phyloP scores from a whole-genome alignment of 2,888 invertebrate genomes.

The Enchytraeus crypticus region DNA sequence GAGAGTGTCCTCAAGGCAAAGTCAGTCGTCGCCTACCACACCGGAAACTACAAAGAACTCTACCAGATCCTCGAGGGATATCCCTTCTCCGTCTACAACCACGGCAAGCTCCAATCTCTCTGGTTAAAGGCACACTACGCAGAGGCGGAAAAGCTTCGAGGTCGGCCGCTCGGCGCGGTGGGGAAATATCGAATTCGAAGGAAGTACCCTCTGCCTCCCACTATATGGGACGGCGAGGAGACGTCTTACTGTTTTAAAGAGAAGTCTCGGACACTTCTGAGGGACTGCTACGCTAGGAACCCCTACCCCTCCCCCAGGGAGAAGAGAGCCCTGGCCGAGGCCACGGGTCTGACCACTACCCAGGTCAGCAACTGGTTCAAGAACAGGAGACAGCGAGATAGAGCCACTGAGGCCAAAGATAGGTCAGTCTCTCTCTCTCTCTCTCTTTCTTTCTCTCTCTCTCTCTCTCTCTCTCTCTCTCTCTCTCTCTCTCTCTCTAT shows the following conservation, averaged over 20 bases:
- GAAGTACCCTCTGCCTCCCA: conserved; percentile 92
- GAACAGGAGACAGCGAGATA: conserved; percentile 74
- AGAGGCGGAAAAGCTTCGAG: conserved; percentile 88
- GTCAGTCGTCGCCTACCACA: conserved; percentile 91
- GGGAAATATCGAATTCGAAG: conserved; percentile 80
- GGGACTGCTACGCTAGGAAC: conserved; percentile 78
- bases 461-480: background rate
- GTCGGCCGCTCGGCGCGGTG: conserved; percentile 75
- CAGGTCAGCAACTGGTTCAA: conserved; percentile 92
- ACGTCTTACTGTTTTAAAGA: conserved; percentile 96
- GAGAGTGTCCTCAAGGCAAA: conserved; percentile 96
- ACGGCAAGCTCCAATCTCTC: conserved; percentile 75
- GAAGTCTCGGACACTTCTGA: conserved; percentile 63
- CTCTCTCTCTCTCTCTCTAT: background rate
- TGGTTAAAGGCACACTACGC: conserved; percentile 99
- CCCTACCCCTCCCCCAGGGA: conserved; percentile 94
- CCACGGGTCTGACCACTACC: conserved; percentile 82
- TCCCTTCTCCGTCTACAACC: conserved; percentile 74
- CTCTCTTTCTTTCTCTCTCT: background rate
- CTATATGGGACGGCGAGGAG: conserved; percentile 99
- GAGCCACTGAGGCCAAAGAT: conserved; percentile 84
- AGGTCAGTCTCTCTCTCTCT: background rate
- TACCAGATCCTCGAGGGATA: conserved; percentile 89
- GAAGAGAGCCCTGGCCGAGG: conserved; percentile 79
- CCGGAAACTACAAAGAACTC: conserved; percentile 74